phyloP scores from a whole-genome alignment of 1,140 invertebrate species.

The Onthophagus taurus region DNA sequence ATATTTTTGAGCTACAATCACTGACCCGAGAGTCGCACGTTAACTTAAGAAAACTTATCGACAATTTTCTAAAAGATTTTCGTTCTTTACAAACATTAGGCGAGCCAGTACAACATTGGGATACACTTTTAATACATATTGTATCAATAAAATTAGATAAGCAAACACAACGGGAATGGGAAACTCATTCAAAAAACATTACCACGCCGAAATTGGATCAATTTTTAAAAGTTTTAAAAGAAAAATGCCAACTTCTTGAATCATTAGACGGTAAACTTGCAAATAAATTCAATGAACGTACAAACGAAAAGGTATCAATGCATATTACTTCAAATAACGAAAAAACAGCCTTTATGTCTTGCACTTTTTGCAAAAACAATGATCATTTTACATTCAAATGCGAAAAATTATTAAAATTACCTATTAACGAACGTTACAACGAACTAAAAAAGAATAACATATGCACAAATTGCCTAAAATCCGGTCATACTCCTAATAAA shows the following conservation, averaged over 20 bases:
- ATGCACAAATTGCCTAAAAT: conserved; percentile 5
- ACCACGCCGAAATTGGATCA: background rate
- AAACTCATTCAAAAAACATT: background rate
- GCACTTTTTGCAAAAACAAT: conserved; percentile 1
- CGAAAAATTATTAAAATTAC: conserved; percentile 2
- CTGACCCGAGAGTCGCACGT: conserved; percentile 9
- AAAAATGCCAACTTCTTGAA: conserved; percentile 7
- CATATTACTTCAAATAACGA: background rate
- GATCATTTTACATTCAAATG: background rate
- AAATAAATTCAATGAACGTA: too few species aligned
- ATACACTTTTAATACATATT: conserved; percentile 1
- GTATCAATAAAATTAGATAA: conserved; percentile 2
- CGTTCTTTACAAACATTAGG: background rate
- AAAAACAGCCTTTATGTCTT: too few species aligned
- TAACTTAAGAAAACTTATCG: conserved; percentile 6
- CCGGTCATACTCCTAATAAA: background rate
- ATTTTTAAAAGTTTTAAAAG: background rate
- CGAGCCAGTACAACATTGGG: conserved; percentile 1
- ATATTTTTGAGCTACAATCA: conserved; percentile 3
- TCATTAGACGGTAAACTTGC: background rate
- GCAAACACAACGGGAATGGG: conserved; percentile 4
- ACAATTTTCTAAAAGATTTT: background rate
- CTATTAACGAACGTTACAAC: background rate
- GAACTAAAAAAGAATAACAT: conserved; percentile 1
- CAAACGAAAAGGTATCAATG: background rate